A percentile compares a stretch with the other conserved stretches of the same genome.
Conservation (phyloP, 2,113 vertebrate species). For the Anolis carolinensis region DNA sequence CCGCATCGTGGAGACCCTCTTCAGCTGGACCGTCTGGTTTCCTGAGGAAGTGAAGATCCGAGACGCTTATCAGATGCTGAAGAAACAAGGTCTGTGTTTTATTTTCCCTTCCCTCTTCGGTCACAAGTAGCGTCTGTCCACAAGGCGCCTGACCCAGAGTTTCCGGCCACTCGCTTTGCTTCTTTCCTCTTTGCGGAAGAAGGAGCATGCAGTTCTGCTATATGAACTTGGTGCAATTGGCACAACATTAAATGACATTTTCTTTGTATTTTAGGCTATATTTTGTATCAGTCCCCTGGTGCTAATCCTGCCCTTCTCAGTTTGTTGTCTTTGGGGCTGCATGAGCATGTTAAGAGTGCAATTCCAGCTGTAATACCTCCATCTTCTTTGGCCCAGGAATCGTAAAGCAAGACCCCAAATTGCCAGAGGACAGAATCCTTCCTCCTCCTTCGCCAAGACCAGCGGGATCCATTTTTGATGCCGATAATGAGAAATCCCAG, state of each 20-base stretch:
- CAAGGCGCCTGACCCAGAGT: background rate
- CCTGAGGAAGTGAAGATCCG: conserved; percentile 90
- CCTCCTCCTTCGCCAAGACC: conserved; percentile 84
- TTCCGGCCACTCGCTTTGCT: background rate
- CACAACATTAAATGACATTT: too few relatives aligned
- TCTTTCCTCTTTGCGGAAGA: background rate
- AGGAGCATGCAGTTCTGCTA: background rate
- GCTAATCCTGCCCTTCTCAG: too few relatives aligned
- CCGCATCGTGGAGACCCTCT: conserved; percentile 85
- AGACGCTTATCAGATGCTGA: conserved; percentile 91
- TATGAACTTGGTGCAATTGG: too few relatives aligned
- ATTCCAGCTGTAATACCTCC: too few relatives aligned
- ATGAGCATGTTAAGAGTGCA: too few relatives aligned
- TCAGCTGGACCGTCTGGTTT: conserved; percentile 92
- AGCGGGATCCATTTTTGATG: conserved; percentile 86
- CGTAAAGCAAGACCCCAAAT: conserved; percentile 87
- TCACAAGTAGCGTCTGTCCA: background rate
- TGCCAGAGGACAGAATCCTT: conserved; percentile 80
- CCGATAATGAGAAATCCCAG: conserved; percentile 88
- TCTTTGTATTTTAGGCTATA: too few relatives aligned
- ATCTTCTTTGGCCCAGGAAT: conserved; percentile 76
- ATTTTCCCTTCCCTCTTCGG: background rate
- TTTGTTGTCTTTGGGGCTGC: too few relatives aligned
- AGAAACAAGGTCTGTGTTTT: conserved; percentile 87
- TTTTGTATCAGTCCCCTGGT: too few relatives aligned